A percentile compares a stretch with the other conserved stretches of the same genome.
phyloP scores from a whole-genome alignment of 2,888 invertebrate genomes.

The Lysandra bellargus region DNA sequence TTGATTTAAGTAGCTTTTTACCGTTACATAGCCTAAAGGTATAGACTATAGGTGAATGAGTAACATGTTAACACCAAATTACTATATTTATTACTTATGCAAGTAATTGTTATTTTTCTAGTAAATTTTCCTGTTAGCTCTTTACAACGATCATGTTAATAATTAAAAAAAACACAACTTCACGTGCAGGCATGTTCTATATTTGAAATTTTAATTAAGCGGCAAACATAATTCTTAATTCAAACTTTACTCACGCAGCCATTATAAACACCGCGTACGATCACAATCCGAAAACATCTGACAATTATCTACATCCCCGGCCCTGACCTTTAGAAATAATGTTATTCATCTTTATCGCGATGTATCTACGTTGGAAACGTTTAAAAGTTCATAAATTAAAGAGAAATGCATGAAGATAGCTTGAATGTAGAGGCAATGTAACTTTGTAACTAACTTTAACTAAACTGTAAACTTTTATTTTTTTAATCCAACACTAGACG shows the following conservation, averaged over 20 bases:
- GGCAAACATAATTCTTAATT: slow-evolving; percentile 20
- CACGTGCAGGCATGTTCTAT: background rate
- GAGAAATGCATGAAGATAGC: background rate
- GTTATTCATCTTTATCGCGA: slow-evolving; percentile 15
- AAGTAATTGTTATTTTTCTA: background rate
- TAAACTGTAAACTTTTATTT: no score
- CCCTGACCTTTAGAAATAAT: slow-evolving; percentile 34
- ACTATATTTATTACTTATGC: background rate
- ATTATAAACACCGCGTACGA: slow-evolving; percentile 33
- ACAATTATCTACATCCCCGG: slow-evolving; percentile 39
- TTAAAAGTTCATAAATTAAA: slow-evolving; percentile 1
- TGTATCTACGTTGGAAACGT: background rate
- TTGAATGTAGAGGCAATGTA: background rate
- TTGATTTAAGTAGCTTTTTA: background rate
- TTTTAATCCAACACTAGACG: background rate
- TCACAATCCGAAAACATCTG: slow-evolving; percentile 36
- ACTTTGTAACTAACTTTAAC: no score
- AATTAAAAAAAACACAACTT: background rate
- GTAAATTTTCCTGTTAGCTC: background rate
- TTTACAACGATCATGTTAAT: background rate
- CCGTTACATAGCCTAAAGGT: background rate
- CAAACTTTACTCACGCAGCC: slow-evolving; percentile 38
- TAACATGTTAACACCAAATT: background rate
- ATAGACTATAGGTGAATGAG: background rate
- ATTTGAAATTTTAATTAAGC: background rate